Conservation (phyloP, 2,888 invertebrate genomes). For the Thyatira batis region DNA sequence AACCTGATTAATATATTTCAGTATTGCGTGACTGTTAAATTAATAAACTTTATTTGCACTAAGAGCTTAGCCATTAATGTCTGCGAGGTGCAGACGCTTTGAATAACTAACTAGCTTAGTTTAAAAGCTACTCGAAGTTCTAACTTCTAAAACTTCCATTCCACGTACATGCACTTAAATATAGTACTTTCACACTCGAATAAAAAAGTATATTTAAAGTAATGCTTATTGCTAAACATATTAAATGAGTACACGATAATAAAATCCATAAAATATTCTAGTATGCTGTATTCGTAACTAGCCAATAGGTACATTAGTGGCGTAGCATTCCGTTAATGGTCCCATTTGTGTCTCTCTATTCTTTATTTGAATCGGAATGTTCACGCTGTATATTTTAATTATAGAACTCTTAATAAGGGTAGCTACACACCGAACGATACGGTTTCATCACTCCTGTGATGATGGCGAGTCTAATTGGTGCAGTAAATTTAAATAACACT, state of each 20-base stretch:
- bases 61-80: not conserved
- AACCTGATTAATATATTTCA: not conserved
- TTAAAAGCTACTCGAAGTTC: constrained; percentile 9
- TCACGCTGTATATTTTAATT: constrained; percentile 73
- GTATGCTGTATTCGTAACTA: not conserved
- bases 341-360: constrained; percentile 49
- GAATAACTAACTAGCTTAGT: constrained; percentile 4
- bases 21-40: not conserved
- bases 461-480: constrained; percentile 80
- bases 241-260: not conserved
- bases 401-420: constrained; percentile 79
- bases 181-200: not conserved
- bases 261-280: constrained; percentile 14
- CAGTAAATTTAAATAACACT: constrained; percentile 81
- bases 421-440: constrained; percentile 69
- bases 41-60: not conserved
- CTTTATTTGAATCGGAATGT: constrained; percentile 52
- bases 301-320: not conserved
- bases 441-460: constrained; percentile 72
- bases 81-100: constrained; percentile 9
- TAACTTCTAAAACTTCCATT: not conserved
- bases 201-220: not conserved
- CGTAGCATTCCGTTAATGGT: constrained; percentile 29
- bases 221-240: not conserved
- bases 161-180: not conserved